These are phyloP conservation scores for Erpornis zantholeuca DNA, from an alignment of 2,113 vertebrate genomes.

Conservation along the genomic window DNA sequence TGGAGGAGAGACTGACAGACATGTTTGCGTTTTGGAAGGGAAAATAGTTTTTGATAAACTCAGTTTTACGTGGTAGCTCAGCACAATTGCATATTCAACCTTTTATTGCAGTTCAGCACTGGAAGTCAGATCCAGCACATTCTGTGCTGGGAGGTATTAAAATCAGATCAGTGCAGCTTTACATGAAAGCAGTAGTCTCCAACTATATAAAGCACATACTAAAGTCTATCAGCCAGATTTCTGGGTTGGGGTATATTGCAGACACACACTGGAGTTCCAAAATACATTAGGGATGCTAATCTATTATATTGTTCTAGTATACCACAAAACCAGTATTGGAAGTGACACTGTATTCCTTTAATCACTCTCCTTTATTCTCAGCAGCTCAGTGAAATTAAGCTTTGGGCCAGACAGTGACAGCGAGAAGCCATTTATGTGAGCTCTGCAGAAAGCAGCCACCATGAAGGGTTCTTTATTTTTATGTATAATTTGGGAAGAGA, in stretches of 20 bases:
- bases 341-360: not conserved
- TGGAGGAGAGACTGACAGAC: not conserved
- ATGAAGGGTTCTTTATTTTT: not conserved
- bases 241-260: not conserved
- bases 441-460: not conserved
- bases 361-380: not conserved
- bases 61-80: not conserved
- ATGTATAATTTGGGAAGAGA: not conserved
- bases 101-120: not conserved
- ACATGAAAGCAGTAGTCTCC: not conserved
- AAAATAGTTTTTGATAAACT: not conserved
- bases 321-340: not conserved
- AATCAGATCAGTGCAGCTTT: not conserved
- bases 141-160: not conserved
- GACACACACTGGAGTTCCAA: not conserved
- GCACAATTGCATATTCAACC: not conserved
- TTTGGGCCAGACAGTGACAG: not conserved
- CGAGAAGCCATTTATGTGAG: not conserved
- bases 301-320: not conserved
- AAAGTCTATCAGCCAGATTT: not conserved
- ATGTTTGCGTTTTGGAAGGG: not conserved
- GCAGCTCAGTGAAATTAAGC: constrained; percentile 16
- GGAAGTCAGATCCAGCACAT: not conserved
- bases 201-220: accelerated
- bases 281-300: not conserved